A percentile compares a stretch with the other conserved stretches of the same genome.
These are phyloP conservation scores for Megaceryle maxima DNA, from an alignment of 2,113 vertebrate genomes.

Conservation along the genomic window DNA sequence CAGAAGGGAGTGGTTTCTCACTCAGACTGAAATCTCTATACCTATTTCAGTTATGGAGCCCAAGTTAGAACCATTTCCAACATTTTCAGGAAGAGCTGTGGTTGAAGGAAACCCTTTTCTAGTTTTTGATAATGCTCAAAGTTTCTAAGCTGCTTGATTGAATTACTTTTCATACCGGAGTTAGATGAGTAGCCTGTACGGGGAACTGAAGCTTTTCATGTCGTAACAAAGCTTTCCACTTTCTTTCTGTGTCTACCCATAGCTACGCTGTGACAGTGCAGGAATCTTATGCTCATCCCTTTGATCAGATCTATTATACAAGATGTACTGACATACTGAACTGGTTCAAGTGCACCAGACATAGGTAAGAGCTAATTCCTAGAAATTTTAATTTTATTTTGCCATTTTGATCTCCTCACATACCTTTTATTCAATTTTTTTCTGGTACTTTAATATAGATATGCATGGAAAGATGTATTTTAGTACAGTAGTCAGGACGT, in stretches of 20 bases:
- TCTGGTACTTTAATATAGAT: neutral
- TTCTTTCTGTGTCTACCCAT: neutral
- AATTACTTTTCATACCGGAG: neutral
- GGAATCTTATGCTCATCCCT: slow-evolving; percentile 96
- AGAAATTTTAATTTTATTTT: neutral
- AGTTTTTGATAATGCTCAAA: neutral
- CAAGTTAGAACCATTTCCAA: neutral
- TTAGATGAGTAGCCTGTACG: neutral
- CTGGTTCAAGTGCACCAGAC: slow-evolving; percentile 99
- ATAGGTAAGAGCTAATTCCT: slow-evolving; percentile 79
- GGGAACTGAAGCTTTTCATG: neutral
- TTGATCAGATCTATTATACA: slow-evolving; percentile 98
- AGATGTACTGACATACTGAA: slow-evolving; percentile 98
- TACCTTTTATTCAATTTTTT: neutral
- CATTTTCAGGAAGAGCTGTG: neutral
- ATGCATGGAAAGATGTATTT: neutral
- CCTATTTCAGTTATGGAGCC: neutral
- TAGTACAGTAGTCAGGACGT: neutral
- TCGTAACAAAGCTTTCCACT: neutral
- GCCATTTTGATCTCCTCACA: neutral
- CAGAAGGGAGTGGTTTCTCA: neutral
- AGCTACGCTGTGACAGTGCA: slow-evolving; percentile 98
- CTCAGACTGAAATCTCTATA: neutral
- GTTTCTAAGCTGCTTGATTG: neutral
- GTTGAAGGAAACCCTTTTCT: neutral